Evolutionary conservation across 2,113 vertebrate genomes (phyloP).

Genomic region (Salminus brasiliensis): DNA sequence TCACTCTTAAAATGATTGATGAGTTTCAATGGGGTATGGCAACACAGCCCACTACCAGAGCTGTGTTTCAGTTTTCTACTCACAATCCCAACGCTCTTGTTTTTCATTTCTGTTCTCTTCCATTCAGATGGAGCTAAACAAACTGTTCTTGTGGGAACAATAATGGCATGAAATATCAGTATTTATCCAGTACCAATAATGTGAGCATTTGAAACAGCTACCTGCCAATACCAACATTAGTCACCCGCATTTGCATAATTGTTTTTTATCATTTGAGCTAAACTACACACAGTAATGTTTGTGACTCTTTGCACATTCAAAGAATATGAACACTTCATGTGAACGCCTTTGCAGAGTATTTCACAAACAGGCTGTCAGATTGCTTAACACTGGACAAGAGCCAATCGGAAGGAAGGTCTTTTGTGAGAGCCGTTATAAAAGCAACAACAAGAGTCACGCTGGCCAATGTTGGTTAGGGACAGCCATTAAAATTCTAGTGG

Average conservation of each 20-base stretch:
- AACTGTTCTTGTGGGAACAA: background rate
- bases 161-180: background rate
- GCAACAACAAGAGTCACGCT: background rate
- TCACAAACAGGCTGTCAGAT: background rate
- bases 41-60: background rate
- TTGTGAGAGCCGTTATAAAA: background rate
- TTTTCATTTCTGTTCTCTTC: background rate
- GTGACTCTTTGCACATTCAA: background rate
- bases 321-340: background rate
- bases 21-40: background rate
- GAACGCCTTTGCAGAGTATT: background rate
- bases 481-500: background rate
- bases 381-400: background rate
- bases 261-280: too few relatives aligned
- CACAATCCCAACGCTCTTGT: background rate
- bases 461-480: background rate
- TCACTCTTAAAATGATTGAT: background rate
- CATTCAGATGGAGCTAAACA: background rate
- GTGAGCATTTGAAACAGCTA: too few relatives aligned
- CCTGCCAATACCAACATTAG: too few relatives aligned
- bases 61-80: background rate
- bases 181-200: background rate
- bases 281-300: background rate
- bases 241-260: too few relatives aligned
- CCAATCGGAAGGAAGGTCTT: background rate